Base-by-base conservation (phyloP, 1,140 invertebrate genomes). In the Sinella curviseta region DNA sequence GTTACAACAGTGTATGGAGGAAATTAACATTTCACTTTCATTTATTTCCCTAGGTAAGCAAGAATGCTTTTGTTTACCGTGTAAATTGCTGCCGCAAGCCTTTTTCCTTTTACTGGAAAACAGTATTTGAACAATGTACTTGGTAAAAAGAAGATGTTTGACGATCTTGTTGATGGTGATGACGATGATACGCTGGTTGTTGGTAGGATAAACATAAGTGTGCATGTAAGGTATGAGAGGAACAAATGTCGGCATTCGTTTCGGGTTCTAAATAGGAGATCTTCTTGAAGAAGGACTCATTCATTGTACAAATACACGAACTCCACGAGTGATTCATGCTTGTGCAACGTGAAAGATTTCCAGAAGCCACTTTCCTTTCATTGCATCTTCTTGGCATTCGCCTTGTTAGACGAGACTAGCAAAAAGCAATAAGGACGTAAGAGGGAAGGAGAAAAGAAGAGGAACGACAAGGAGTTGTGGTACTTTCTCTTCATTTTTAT, bases 331-430 rank as follows among this genome's bases (percentile, higher is more conserved):
- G 57, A 60, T 60, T 60, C 57, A 60, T 60, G 57, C 24, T 26
- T 60, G 57, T 17, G 24, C 24, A 60, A 60, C 57, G 57, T 60
- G 57, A 60, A 60, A 60, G 57, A 60, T 60, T 60, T 60, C 57
- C 57, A 60, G 57, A 60, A 60, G 57, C 57, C 57, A 60, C 24
- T 60, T 60, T 60, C 14, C 24, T 60, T 60, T 60, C 24, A n/a
- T 26, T 26, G 57, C 57, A 60, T 60, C 57, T 48, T 48, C n/a
- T n/a, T n/a, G n/a, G n/a, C n/a, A n/a, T n/a, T n/a, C n/a, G n/a
- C n/a, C n/a, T n/a, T n/a, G n/a, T n/a, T n/a, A n/a, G n/a, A n/a
- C n/a, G n/a, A n/a, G n/a, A n/a, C n/a, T n/a, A n/a, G n/a, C n/a
- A n/a, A n/a, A n/a, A n/a, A n/a, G n/a, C n/a, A n/a, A n/a, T n/a